Evolutionary conservation across 2,113 vertebrate species (phyloP), one percentile per base, ranked within the genome.

Genomic region (Ancistrus triradiatus): DNA sequence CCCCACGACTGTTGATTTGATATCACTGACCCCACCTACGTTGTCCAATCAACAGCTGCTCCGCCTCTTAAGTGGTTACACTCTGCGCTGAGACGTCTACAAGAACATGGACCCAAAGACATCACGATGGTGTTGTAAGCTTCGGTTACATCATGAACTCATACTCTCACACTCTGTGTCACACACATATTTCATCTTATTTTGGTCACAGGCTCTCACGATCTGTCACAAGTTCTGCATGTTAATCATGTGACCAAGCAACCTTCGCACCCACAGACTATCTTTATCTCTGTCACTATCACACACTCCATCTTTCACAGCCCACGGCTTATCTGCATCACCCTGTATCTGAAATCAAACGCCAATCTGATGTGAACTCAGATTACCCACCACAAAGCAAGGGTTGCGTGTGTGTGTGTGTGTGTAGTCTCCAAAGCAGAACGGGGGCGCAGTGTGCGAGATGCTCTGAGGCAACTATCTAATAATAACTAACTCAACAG

Each of bases 331-430:
- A 6, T 56, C 37, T 57, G 15, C 7, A 18, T 66, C 58, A 66
- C 47, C 46, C n/a, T n/a, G n/a, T n/a, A n/a, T n/a, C n/a, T 19
- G 27, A 61, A 76, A 76, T 73, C 66, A 73, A 72, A 51, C 13
- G 38, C 18, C 40, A 42, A 42, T 57, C 61, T 73, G 52, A 76
- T 58, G 62, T 56, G 46, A 59, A 69, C 59, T 43, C 42, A 28
- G 35, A 66, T 64, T 52, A 62, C 66, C 52, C 57, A 24, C 22
- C 14, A 40, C 59, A 59, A 51, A 50, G 46, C 17, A 37, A 51
- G 19, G 28, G 1, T 19, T 8, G 50, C 28, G 50, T 48, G 33
- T 40, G 40, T 22, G 33, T 28, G 48, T 27, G 48, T 28, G 24
- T 15, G 48, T 15, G n/a, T 31, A n/a, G n/a, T n/a, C n/a, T n/a